phyloP scores from a whole-genome alignment of 1,140 invertebrate species.

The Diorhabda sublineata region DNA sequence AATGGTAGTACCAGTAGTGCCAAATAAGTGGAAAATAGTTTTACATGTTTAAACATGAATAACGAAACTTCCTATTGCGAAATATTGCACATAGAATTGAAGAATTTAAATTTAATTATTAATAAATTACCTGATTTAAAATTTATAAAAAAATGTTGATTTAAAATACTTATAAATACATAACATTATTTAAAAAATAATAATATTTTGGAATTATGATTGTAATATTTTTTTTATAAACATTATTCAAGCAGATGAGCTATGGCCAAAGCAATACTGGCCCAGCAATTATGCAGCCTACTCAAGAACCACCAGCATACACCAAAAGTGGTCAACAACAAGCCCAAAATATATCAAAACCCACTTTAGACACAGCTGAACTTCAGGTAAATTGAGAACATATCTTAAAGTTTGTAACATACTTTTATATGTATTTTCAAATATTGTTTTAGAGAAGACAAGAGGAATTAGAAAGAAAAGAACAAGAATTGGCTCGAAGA shows the following conservation, averaged over 20 bases:
- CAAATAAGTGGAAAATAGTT: too few species aligned
- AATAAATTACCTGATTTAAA: neutral
- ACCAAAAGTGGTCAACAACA: slow-evolving; percentile 57
- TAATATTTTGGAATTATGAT: neutral
- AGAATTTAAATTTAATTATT: neutral
- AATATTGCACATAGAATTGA: too few species aligned
- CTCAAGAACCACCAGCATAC: slow-evolving; percentile 55
- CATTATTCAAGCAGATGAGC: slow-evolving; percentile 9
- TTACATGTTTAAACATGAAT: too few species aligned
- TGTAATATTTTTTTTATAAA: slow-evolving; percentile 4
- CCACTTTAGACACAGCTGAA: slow-evolving; percentile 59
- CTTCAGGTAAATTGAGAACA: slow-evolving; percentile 54
- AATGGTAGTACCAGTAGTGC: too few species aligned
- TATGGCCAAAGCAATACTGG: slow-evolving; percentile 44
- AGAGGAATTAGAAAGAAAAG: slow-evolving; percentile 82
- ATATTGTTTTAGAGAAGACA: slow-evolving; percentile 59
- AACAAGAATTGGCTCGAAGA: slow-evolving; percentile 78
- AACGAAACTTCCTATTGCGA: too few species aligned
- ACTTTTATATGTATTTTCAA: slow-evolving; percentile 4
- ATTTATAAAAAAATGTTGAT: neutral
- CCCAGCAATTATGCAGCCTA: slow-evolving; percentile 70
- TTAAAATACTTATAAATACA: neutral
- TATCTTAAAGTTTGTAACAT: neutral
- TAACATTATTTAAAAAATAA: too few species aligned
- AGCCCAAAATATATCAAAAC: slow-evolving; percentile 49